Conservation (phyloP, 2,888 invertebrate genomes). For the Acanthacorydalis orientalis region DNA sequence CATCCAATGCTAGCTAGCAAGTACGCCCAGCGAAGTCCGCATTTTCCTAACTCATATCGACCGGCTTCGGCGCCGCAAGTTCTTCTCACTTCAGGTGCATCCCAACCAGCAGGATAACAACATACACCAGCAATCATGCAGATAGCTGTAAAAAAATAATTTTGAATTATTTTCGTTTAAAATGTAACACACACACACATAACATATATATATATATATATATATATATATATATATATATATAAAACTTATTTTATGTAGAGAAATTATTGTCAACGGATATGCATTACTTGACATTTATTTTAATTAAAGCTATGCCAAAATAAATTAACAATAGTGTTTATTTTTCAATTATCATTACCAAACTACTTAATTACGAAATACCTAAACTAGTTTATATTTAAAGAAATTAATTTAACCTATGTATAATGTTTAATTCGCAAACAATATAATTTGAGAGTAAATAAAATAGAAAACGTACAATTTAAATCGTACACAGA, state of each 20-base stretch:
- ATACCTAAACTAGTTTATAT: too few species aligned
- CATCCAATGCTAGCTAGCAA: conserved; percentile 82
- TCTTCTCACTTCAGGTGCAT: conserved; percentile 60
- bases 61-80: conserved; percentile 75
- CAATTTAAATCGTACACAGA: too few species aligned
- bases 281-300: not conserved
- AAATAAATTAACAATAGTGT: too few species aligned
- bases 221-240: not conserved
- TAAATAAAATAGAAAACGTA: too few species aligned
- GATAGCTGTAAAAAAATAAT: conserved; percentile 42
- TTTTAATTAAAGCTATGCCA: too few species aligned
- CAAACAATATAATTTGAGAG: too few species aligned
- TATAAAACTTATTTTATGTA: not conserved
- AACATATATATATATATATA: not conserved
- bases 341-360: too few species aligned
- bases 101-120: conserved; percentile 85
- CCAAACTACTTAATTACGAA: too few species aligned
- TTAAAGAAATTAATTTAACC: too few species aligned
- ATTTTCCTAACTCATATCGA: conserved; percentile 62
- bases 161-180: not conserved
- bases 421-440: too few species aligned
- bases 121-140: conserved; percentile 78
- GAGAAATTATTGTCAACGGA: too few species aligned
- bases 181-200: too few species aligned
- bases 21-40: conserved; percentile 86